phyloP scores from a whole-genome alignment of 1,140 invertebrate genomes.

The honey bee (Apis mellifera) region Amel_HAv3.1 CM009945.2:7904001-7904500 shows the following conservation, averaged over 20 bases:
- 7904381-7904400: slow-evolving; percentile 99
- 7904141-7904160: slow-evolving; percentile 96
- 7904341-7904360: slow-evolving; percentile 94
- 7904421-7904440: slow-evolving; percentile 93
- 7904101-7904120: slow-evolving; percentile 97
- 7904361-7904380: slow-evolving; percentile 96
- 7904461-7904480: slow-evolving; percentile 99
- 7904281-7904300: slow-evolving; percentile 96
- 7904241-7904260: slow-evolving; percentile 94
- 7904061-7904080: slow-evolving; percentile 98
- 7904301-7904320: slow-evolving; percentile 97
- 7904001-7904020: slow-evolving; percentile 95
- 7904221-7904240: slow-evolving; percentile 96
- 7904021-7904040: slow-evolving; percentile 95
- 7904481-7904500: slow-evolving; percentile 97
- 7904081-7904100: slow-evolving; percentile 94
- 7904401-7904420: slow-evolving; percentile 99
- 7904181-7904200: slow-evolving; percentile 96
- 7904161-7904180: slow-evolving; percentile 96
- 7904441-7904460: slow-evolving; percentile 94
- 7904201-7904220: slow-evolving; percentile 97
- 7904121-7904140: slow-evolving; percentile 99
- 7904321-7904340: slow-evolving; percentile 92
- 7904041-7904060: slow-evolving; percentile 95
- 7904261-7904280: slow-evolving; percentile 97